Conservation (phyloP, 2,888 invertebrate genomes). For the Macropis europaea region DNA sequence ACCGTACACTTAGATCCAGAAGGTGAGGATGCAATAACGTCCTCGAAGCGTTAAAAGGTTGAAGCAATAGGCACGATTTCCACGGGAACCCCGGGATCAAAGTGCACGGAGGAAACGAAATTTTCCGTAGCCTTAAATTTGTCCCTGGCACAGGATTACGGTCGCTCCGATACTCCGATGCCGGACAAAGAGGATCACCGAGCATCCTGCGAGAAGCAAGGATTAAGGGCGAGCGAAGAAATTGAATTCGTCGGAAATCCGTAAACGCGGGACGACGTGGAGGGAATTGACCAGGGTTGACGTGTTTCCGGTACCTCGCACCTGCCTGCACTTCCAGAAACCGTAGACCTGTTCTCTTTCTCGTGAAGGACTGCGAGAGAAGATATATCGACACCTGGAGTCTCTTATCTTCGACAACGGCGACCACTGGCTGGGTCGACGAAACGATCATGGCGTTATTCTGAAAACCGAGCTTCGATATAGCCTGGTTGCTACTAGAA, state of each 20-base stretch:
- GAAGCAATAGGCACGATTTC: constrained; percentile 3
- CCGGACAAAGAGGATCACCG: constrained; percentile 41
- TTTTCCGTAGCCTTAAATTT: constrained; percentile 40
- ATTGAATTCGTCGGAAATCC: constrained; percentile 49
- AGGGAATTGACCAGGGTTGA: constrained; percentile 14
- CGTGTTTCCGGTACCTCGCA: constrained; percentile 31
- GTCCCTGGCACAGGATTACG: constrained; percentile 39
- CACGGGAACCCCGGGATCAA: constrained; percentile 2
- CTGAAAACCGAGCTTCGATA: too few species aligned
- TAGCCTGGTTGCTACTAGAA: too few species aligned
- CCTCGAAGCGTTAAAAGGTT: background rate
- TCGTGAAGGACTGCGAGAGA: too few species aligned
- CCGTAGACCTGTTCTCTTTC: too few species aligned
- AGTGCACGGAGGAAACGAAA: constrained; percentile 36
- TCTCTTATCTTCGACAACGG: too few species aligned
- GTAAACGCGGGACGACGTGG: constrained; percentile 23
- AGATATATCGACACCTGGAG: too few species aligned
- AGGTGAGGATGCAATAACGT: too few species aligned
- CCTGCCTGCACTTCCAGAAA: constrained; percentile 28
- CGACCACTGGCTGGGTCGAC: too few species aligned
- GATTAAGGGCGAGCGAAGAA: constrained; percentile 43
- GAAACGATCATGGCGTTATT: too few species aligned
- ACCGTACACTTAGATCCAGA: too few species aligned
- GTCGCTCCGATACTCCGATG: constrained; percentile 36
- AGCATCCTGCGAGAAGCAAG: constrained; percentile 15